phyloP scores from a whole-genome alignment of 2,113 vertebrate genomes.

The Hydropotes inermis region DNA sequence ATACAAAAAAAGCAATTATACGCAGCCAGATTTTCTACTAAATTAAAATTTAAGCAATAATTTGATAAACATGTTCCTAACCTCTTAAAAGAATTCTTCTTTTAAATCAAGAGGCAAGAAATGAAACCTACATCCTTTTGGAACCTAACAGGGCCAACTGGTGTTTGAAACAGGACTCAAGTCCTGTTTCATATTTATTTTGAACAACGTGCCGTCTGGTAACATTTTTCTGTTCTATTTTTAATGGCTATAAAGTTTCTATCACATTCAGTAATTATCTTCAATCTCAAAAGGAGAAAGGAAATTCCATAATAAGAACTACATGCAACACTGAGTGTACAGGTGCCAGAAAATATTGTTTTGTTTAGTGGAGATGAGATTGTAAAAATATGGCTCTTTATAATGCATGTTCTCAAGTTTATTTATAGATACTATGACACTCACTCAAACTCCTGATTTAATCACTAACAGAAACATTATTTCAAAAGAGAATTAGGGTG shows the following conservation, averaged over 20 bases:
- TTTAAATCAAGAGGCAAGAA: conserved; percentile 17
- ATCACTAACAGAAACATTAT: conserved; percentile 66
- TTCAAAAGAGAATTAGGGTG: conserved; percentile 56
- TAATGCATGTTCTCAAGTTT: conserved; percentile 66
- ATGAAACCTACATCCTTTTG: background rate
- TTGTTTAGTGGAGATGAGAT: conserved; percentile 73
- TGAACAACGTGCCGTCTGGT: conserved; percentile 80
- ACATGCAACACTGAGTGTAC: conserved; percentile 67
- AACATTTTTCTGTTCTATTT: conserved; percentile 79
- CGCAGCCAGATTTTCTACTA: background rate
- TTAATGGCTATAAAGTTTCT: conserved; percentile 78
- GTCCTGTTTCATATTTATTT: conserved; percentile 77
- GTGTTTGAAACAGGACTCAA: background rate
- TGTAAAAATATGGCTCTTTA: conserved; percentile 69
- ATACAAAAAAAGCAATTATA: background rate
- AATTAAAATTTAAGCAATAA: background rate
- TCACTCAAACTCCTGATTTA: conserved; percentile 64
- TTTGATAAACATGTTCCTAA: background rate
- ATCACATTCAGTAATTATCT: conserved; percentile 80
- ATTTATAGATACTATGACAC: conserved; percentile 72
- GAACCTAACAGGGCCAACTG: background rate
- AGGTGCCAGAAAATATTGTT: conserved; percentile 77
- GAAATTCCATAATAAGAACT: conserved; percentile 77
- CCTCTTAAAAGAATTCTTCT: background rate
- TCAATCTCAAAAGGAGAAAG: conserved; percentile 79